Evolutionary conservation across 2,888 invertebrate genomes (phyloP), one percentile per base, ranked within the genome.

Genomic region (Allygus modestus): DNA sequence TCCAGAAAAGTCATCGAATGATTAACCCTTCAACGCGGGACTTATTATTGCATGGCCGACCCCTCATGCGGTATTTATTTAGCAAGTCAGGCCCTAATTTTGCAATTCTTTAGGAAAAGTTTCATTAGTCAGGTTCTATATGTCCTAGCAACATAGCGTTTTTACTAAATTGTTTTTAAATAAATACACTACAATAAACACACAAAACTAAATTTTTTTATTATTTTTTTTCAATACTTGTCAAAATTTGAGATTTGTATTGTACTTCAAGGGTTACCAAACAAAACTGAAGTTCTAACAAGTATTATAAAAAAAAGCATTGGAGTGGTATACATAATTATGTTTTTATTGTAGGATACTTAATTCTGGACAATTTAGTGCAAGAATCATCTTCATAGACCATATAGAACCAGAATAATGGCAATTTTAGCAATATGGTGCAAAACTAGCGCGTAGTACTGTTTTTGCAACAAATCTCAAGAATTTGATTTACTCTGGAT

Each of bases 21-120:
- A n/a, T 37, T 37, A 51, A 51, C 51, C 51, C 51, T 51, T 51
- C 51, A 51, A 51, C 15, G 51, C n/a, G 51, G n/a, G 51, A 51
- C 51, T 51, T 51, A 11, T 51, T 51, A 51, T 51, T 51, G n/a
- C 51, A 51, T 51, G 51, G n/a, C 2, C n/a, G 51, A 17, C 51
- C 51, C 51, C 51, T 17, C 51, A 51, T 51, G 51, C 51, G n/a
- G 51, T 17, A 51, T 17, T 51, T 51, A 11, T 51, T 51, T 51
- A 37, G 15, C 51, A 51, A 51, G 51, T 51, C n/a, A 51, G 51
- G 51, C 9, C 51, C n/a, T 51, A 51, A 51, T 51, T 17, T 51
- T 51, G 51, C 51, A 51, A 51, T 51, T 11, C 51, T 51, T 51
- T 51, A 15, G 2, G 2, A 51, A 51, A 51, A 11, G 17, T 15